A percentile compares a stretch with the other conserved stretches of the same genome.
Conservation (phyloP, 2,797 vertebrate genomes). For the Yasuhikotakia modesta region DNA sequence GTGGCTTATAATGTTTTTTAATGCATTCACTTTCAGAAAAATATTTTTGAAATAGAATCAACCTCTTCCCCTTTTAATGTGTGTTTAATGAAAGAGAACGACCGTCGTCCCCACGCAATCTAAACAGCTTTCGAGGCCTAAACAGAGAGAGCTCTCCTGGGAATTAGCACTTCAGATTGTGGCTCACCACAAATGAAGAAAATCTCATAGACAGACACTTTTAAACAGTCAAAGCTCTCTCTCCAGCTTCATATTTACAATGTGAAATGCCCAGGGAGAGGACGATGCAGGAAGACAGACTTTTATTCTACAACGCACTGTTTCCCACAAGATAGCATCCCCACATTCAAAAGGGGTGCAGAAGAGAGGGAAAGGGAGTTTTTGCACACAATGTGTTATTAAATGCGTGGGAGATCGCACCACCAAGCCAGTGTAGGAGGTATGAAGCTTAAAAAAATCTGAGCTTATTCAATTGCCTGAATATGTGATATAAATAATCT, state of each 20-base stretch:
- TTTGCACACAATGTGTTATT: conserved; percentile 60
- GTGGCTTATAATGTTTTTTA: neutral
- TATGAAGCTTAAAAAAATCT: neutral
- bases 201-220: conserved; percentile 60
- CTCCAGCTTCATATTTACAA: conserved; percentile 53
- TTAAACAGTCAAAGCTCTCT: conserved; percentile 52
- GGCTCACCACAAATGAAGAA: conserved; percentile 45
- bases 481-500: conserved; percentile 13
- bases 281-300: conserved; percentile 46
- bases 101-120: neutral
- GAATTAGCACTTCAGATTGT: conserved; percentile 35
- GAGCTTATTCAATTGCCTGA: conserved; percentile 36
- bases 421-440: conserved; percentile 37
- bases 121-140: conserved; percentile 22
- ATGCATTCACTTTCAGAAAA: neutral
- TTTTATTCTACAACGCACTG: conserved; percentile 56
- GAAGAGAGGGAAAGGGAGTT: conserved; percentile 42
- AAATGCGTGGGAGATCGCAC: conserved; percentile 56
- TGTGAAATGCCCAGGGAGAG: conserved; percentile 34
- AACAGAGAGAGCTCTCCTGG: conserved; percentile 14
- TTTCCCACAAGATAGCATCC: conserved; percentile 61
- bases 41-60: neutral
- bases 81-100: conserved; percentile 12
- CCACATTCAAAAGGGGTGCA: conserved; percentile 37
- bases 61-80: neutral